Percentiles rank a stretch among this genome's conserved stretches.
Conservation (phyloP, 2,797 vertebrate genomes). For the Siniperca scherzeri region DNA sequence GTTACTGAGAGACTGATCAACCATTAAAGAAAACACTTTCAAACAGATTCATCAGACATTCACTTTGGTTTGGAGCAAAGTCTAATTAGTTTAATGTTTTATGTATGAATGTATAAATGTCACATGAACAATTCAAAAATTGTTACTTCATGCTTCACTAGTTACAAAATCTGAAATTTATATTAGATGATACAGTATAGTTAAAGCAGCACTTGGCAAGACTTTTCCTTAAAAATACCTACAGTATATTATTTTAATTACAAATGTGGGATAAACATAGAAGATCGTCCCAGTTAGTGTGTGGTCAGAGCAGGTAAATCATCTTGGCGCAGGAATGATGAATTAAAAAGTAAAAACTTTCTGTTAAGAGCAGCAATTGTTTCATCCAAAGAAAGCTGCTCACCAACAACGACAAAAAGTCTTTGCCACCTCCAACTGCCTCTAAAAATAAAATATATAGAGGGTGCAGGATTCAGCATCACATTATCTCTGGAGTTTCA, state of each 20-base stretch:
- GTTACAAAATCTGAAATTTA: conserved; percentile 36
- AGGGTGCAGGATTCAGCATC: not conserved
- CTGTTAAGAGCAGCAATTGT: conserved; percentile 1
- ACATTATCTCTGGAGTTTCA: conserved; percentile 8
- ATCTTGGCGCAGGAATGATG: not conserved
- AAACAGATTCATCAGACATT: not conserved
- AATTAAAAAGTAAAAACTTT: conserved; percentile 17
- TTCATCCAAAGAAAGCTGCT: conserved; percentile 7
- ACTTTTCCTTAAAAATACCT: conserved; percentile 26
- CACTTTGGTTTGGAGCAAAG: conserved; percentile 3
- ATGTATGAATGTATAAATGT: conserved; percentile 47
- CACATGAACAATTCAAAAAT: conserved; percentile 25
- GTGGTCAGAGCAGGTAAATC: not conserved
- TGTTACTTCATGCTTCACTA: not conserved
- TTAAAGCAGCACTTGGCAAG: conserved; percentile 19
- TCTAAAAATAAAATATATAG: conserved; percentile 12
- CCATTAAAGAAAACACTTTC: not conserved
- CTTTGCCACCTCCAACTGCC: not conserved
- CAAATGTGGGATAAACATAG: conserved; percentile 9
- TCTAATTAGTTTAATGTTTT: conserved; percentile 46
- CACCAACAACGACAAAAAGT: not conserved
- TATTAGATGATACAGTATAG: conserved; percentile 18
- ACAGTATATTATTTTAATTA: conserved; percentile 12
- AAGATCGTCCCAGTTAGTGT: not conserved
- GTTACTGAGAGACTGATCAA: not conserved